A percentile compares a stretch with the other conserved stretches of the same genome.
Evolutionary conservation across 2,113 vertebrate species (phyloP).

Genomic region (Aythya baeri): DNA sequence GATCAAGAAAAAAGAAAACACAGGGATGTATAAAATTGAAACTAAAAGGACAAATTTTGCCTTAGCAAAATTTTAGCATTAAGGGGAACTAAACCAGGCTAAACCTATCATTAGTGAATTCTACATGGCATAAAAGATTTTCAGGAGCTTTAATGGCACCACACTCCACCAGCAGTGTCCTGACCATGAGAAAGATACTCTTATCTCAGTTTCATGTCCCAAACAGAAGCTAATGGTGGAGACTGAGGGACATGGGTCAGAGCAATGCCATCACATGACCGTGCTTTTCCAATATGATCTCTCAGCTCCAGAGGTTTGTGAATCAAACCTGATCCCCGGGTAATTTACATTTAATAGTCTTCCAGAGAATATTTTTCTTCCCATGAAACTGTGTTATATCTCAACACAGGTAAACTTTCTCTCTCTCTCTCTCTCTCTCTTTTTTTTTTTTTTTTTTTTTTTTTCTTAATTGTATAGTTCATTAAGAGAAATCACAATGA

Average conservation of each 20-base stretch:
- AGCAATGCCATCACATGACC: neutral
- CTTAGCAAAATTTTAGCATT: neutral
- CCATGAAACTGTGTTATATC: fast-evolving
- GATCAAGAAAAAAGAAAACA: fast-evolving
- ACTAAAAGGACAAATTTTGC: neutral
- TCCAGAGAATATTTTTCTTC: neutral
- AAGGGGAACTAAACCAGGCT: neutral
- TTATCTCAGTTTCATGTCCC: neutral
- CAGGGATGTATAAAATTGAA: neutral
- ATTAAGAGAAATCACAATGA: neutral
- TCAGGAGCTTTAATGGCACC: neutral
- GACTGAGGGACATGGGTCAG: neutral
- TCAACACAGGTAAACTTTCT: neutral
- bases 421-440: neutral
- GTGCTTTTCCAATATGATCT: neutral
- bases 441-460: neutral
- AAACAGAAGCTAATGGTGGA: neutral
- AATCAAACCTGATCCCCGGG: neutral
- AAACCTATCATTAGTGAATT: neutral
- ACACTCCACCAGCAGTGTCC: neutral
- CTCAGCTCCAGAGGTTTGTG: neutral
- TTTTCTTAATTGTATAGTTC: neutral
- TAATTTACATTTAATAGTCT: neutral
- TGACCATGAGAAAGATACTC: neutral
- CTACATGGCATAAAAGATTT: neutral